phyloP scores from a whole-genome alignment of 2,888 invertebrate genomes.

The Nymphalis urticae region DNA sequence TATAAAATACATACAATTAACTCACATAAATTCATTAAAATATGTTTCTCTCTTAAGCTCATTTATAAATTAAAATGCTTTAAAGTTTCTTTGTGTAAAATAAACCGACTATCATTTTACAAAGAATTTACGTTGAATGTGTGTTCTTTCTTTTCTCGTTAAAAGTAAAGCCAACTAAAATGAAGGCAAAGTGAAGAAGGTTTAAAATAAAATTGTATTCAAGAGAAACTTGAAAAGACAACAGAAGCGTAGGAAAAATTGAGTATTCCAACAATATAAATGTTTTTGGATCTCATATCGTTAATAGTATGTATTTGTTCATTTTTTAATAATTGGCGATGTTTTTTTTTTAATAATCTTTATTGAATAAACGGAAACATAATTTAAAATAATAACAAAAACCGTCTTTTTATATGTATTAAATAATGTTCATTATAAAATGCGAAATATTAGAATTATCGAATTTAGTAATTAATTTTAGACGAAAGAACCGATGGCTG shows the following conservation, averaged over 20 bases:
- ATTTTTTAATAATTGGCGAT: too few relatives aligned
- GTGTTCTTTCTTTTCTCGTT: slow-evolving; percentile 29
- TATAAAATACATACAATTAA: background rate
- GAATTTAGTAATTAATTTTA: too few relatives aligned
- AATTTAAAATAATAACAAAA: too few relatives aligned
- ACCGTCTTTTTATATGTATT: too few relatives aligned
- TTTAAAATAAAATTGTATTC: slow-evolving; percentile 3
- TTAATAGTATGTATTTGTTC: too few relatives aligned
- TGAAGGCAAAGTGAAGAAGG: slow-evolving; percentile 6
- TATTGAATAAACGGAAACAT: too few relatives aligned
- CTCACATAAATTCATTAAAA: background rate
- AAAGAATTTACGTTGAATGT: slow-evolving; percentile 23
- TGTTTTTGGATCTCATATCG: background rate
- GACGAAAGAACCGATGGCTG: too few relatives aligned
- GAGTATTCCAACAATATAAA: background rate
- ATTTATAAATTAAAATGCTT: slow-evolving; percentile 16
- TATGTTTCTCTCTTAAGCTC: slow-evolving; percentile 6
- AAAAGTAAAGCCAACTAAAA: slow-evolving; percentile 20
- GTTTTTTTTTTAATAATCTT: too few relatives aligned
- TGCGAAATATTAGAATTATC: too few relatives aligned
- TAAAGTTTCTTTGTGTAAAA: slow-evolving; percentile 16
- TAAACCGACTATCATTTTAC: slow-evolving; percentile 21
- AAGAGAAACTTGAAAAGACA: slow-evolving; percentile 7
- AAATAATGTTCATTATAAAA: too few relatives aligned
- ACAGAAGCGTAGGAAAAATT: background rate